Evolutionary conservation across 1,140 invertebrate genomes (phyloP).

Genomic region (Halictus rubicundus): DNA sequence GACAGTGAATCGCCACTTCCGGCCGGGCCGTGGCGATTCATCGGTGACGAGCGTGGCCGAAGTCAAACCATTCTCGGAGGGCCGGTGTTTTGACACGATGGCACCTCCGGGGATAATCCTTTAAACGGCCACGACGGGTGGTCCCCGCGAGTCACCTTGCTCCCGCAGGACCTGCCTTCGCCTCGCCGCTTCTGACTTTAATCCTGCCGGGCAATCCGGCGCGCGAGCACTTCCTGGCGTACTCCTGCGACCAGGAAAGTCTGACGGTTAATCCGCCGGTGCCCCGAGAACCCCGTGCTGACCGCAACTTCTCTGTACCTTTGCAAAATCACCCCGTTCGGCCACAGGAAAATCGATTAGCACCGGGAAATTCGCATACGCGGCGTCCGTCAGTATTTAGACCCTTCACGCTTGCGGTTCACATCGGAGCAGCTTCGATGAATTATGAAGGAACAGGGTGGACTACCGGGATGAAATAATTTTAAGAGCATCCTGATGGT

Average conservation of each 20-base stretch:
- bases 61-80: conserved; percentile 71
- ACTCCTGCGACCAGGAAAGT: conserved; percentile 27
- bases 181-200: conserved; percentile 57
- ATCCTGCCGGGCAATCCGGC: conserved; percentile 61
- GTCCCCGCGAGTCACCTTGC: conserved; percentile 64
- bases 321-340: background rate
- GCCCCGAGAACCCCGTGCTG: background rate
- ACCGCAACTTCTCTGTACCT: background rate
- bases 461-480: too few species aligned
- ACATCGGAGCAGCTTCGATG: too few species aligned
- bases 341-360: too few species aligned
- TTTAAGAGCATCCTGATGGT: too few species aligned
- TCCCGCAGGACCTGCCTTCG: conserved; percentile 42
- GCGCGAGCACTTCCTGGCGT: conserved; percentile 39
- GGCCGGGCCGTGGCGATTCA: background rate
- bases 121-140: conserved; percentile 75
- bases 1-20: too few species aligned
- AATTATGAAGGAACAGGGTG: too few species aligned
- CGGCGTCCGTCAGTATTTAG: too few species aligned
- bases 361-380: too few species aligned
- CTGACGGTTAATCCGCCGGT: conserved; percentile 23
- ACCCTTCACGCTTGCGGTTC: too few species aligned
- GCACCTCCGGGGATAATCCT: conserved; percentile 76
- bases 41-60: conserved; percentile 24
- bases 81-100: conserved; percentile 77